Evolutionary conservation across 2,113 vertebrate genomes (phyloP).

Genomic region (Lichenostomus cassidix): DNA sequence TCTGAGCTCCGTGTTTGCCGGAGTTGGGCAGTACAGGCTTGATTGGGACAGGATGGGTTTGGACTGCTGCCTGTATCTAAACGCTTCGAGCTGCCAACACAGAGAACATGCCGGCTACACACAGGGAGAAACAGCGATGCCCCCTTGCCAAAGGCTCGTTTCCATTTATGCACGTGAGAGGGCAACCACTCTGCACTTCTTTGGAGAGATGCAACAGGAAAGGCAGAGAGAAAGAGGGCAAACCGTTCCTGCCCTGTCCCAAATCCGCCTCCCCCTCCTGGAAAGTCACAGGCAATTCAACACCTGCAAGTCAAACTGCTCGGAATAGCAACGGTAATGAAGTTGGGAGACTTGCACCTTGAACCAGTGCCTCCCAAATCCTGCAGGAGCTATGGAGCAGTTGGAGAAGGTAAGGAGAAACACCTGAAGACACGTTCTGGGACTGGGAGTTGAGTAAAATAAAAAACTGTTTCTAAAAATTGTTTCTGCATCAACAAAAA

Average conservation of each 20-base stretch:
- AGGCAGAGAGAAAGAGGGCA: not conserved
- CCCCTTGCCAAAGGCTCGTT: not conserved
- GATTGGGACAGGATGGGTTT: not conserved
- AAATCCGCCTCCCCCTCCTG: not conserved
- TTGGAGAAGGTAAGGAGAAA: not conserved
- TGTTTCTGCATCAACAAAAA: not conserved
- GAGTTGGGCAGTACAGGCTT: not conserved
- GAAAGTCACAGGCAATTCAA: not conserved
- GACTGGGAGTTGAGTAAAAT: not conserved
- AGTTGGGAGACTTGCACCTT: not conserved
- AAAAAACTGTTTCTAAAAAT: not conserved
- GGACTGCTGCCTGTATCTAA: not conserved
- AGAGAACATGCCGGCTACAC: rapidly evolving
- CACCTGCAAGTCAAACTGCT: not conserved
- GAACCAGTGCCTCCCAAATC: not conserved
- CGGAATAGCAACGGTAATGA: not conserved
- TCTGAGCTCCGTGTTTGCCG: not conserved
- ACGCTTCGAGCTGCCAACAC: not conserved
- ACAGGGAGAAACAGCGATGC: not conserved
- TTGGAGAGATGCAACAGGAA: constrained; percentile 11
- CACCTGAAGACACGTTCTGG: not conserved
- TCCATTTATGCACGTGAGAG: not conserved
- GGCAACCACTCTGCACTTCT: not conserved
- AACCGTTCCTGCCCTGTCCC: not conserved
- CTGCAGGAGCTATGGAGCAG: not conserved